Evolutionary conservation across 2,888 invertebrate species (phyloP), one percentile per base, ranked within the genome.

Genomic region (Mythimna lalbum): DNA sequence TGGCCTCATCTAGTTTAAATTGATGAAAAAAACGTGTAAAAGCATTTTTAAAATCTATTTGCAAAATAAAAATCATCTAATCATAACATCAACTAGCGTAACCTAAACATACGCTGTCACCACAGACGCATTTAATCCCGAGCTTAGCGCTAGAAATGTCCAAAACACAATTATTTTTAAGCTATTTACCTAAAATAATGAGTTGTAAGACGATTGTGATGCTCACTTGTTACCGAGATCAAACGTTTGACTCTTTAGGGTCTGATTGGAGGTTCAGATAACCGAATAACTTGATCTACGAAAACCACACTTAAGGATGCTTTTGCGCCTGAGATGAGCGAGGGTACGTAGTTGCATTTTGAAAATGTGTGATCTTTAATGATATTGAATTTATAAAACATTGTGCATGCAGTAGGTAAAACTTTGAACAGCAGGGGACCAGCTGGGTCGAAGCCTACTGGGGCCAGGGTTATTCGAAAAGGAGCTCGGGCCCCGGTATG

Each of bases 111-210:
- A 59, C 69, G 10, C 23, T 1, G 10, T n/a, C 50, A 50, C 50
- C 60, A 68, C 64, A 66, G 33, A 60, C 63, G 53, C 64, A 82
- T 73, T 77, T 80, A 69, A 83, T 82, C 73, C 77, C 23, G 39
- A 73, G 86, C 78, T 80, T 80, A 77, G 73, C 78, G 69, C 74
- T 65, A 73, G 76, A 73, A 80, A 81, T 76, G 77, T 70, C 72
- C 63, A 23, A 82, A 85, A 78, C 68, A 81, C 61, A 66, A 76
- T 78, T 69, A 76, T 84, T 65, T 76, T 78, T 69, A 53, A 81
- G 63, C 50, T 79, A 73, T 78, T 76, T 73, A 78, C 59, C 64
- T 65, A 67, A 56, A 73, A 73, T 81, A 79, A 76, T 69, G 66
- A 72, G 62, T 33, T 56, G 33, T 74, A 72, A 73, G 74, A 69